Percentiles rank a stretch among this genome's conserved stretches.
Evolutionary conservation across 2,113 vertebrate genomes (phyloP).

Genomic region (Pimephales promelas): DNA sequence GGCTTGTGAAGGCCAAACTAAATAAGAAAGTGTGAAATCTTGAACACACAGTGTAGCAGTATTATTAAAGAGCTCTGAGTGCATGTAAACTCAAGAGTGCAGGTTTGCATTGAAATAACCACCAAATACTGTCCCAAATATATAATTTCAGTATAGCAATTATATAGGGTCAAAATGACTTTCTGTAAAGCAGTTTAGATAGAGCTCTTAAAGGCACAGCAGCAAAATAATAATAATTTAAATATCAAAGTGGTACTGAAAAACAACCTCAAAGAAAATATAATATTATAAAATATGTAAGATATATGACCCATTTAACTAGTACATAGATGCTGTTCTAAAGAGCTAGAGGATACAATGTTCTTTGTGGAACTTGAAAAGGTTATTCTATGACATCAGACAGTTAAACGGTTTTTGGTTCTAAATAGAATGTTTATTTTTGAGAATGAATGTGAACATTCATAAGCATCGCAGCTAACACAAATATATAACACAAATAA

Average conservation of each 20-base stretch:
- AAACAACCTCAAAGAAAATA: background rate
- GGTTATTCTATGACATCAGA: no score
- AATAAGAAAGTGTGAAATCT: constrained; percentile 32
- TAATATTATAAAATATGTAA: background rate
- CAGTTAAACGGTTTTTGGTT: no score
- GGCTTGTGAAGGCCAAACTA: constrained; percentile 31
- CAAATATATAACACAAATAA: no score
- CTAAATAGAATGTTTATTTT: no score
- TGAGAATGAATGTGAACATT: no score
- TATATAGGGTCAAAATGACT: background rate
- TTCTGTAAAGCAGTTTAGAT: background rate
- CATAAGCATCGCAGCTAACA: no score
- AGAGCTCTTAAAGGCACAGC: background rate
- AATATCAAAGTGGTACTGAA: no score
- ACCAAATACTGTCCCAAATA: background rate
- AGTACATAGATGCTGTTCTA: no score
- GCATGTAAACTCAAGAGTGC: background rate
- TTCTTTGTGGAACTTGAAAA: no score
- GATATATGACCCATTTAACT: no score
- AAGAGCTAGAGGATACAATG: no score
- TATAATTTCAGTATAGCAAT: background rate
- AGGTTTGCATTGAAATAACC: background rate
- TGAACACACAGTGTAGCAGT: background rate
- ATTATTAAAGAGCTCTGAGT: background rate
- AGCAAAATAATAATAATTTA: background rate